A percentile compares a stretch with the other conserved stretches of the same genome.
These are phyloP conservation scores for Chelon auratus DNA, from an alignment of 2,797 vertebrate genomes.

Conservation along the genomic window DNA sequence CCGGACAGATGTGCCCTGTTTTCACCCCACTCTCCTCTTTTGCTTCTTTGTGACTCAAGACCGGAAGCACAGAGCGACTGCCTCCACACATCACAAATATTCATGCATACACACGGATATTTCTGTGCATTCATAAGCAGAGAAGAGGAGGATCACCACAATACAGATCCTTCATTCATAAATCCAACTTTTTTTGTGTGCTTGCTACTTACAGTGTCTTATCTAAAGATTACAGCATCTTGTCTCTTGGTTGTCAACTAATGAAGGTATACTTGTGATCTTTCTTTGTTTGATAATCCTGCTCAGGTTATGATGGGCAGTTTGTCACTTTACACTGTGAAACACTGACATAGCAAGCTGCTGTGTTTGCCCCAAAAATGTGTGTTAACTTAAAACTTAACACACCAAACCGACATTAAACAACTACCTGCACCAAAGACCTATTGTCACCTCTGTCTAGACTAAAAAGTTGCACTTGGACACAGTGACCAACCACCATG, in stretches of 20 bases:
- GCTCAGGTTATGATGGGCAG: no score
- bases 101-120: slow-evolving; percentile 25
- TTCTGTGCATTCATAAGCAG: slow-evolving; percentile 9
- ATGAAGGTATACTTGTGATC: background rate
- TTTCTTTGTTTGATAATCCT: background rate
- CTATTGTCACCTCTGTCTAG: no score
- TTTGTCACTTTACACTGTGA: no score
- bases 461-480: no score
- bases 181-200: background rate
- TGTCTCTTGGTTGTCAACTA: background rate
- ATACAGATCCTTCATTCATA: slow-evolving; percentile 27
- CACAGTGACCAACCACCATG: no score
- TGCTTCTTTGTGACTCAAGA: slow-evolving; percentile 43
- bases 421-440: no score
- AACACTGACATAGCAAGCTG: no score
- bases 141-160: slow-evolving; percentile 15
- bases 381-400: no score
- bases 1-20: slow-evolving; percentile 54
- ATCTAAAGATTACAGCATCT: background rate
- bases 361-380: background rate
- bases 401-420: no score
- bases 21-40: slow-evolving; percentile 35
- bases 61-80: slow-evolving; percentile 21
- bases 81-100: slow-evolving; percentile 27
- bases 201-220: background rate